A percentile compares a stretch with the other conserved stretches of the same genome.
Conservation (phyloP, 2,113 vertebrate species). For the Chascanopsetta lugubris region DNA sequence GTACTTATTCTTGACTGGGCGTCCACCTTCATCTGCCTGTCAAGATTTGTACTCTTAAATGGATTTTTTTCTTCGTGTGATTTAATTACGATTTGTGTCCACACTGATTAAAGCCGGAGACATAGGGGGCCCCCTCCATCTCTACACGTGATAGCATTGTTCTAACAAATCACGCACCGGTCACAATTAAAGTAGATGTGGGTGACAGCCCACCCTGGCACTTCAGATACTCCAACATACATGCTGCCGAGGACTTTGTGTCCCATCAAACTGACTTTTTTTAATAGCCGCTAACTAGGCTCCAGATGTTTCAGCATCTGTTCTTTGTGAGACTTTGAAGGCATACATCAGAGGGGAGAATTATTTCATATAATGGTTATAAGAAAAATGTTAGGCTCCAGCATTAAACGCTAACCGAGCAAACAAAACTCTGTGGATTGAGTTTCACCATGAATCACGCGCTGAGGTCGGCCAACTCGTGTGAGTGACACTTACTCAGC, state of each 20-base stretch:
- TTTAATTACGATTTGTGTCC: slow-evolving; percentile 37
- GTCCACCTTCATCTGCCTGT: slow-evolving; percentile 55
- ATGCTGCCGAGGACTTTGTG: slow-evolving; percentile 65
- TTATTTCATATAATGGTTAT: slow-evolving; percentile 76
- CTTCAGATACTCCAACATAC: slow-evolving; percentile 37
- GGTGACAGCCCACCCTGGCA: slow-evolving; percentile 67
- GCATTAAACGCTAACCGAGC: slow-evolving; percentile 49
- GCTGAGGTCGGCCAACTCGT: slow-evolving; percentile 19
- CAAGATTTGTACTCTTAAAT: slow-evolving; percentile 46
- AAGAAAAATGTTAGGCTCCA: slow-evolving; percentile 57
- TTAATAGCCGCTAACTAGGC: slow-evolving; percentile 77
- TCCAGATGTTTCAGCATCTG: slow-evolving; percentile 81
- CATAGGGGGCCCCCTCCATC: not conserved
- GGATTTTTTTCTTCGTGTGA: slow-evolving; percentile 13
- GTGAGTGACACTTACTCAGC: slow-evolving; percentile 26
- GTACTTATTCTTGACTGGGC: slow-evolving; percentile 56
- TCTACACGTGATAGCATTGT: slow-evolving; percentile 31
- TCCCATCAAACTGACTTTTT: slow-evolving; percentile 77
- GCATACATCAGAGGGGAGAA: slow-evolving; percentile 75
- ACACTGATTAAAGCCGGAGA: slow-evolving; percentile 26
- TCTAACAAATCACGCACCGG: slow-evolving; percentile 49
- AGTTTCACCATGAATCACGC: slow-evolving; percentile 31
- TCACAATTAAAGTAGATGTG: slow-evolving; percentile 57
- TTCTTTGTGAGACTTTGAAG: slow-evolving; percentile 77
- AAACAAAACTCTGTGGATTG: slow-evolving; percentile 26